Percentiles rank a stretch among this genome's conserved stretches.
These are phyloP conservation scores for Calameuta idolon DNA, from an alignment of 2,888 invertebrate genomes.

Conservation along the genomic window DNA sequence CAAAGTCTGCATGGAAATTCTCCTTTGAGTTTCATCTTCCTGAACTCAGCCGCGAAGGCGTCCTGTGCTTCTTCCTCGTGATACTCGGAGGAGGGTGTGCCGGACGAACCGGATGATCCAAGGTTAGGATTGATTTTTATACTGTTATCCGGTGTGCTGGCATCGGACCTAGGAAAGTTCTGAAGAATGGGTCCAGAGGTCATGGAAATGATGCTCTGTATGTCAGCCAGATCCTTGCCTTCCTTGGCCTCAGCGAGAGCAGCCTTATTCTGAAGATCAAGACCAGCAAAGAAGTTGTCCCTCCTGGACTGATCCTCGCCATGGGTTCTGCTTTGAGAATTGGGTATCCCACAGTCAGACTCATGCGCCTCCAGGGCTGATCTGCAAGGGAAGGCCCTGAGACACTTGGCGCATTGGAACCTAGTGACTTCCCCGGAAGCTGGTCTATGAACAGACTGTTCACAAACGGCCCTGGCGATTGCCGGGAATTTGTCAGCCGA, in stretches of 20 bases:
- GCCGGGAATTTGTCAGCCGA: constrained; percentile 83
- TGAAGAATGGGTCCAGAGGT: constrained; percentile 70
- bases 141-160: constrained; percentile 50
- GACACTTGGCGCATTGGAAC: constrained; percentile 79
- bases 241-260: constrained; percentile 63
- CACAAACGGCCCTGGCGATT: constrained; percentile 80
- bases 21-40: constrained; percentile 90
- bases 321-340: constrained; percentile 72
- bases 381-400: constrained; percentile 78
- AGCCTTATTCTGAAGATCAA: constrained; percentile 81
- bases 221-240: constrained; percentile 85
- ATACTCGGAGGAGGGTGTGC: constrained; percentile 60
- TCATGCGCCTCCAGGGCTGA: constrained; percentile 78
- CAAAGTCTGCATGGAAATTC: constrained; percentile 94
- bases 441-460: constrained; percentile 75
- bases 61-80: constrained; percentile 81
- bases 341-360: constrained; percentile 73
- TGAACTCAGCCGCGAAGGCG: constrained; percentile 84
- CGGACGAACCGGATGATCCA: constrained; percentile 57
- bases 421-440: constrained; percentile 71
- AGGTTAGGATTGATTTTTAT: constrained; percentile 42
- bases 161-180: constrained; percentile 50
- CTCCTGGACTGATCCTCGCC: constrained; percentile 74
- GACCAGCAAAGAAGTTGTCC: constrained; percentile 84
- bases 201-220: constrained; percentile 84